Conservation (phyloP, 2,797 vertebrate species). For the Phataginus tricuspis region DNA sequence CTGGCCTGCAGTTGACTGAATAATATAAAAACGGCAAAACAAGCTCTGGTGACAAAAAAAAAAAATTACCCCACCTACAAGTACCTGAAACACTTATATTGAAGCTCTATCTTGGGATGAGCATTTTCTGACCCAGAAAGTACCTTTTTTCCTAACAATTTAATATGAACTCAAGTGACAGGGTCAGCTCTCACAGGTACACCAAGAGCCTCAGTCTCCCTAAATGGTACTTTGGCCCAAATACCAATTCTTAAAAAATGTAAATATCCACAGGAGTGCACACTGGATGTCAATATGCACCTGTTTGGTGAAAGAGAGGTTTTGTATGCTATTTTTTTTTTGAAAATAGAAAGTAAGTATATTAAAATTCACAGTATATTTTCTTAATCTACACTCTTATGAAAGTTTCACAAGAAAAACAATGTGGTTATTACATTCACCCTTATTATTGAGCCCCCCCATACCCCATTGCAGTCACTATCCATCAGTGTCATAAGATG, state of each 20-base stretch:
- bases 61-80: not conserved
- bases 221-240: not conserved
- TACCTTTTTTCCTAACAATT: not conserved
- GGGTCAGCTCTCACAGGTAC: not conserved
- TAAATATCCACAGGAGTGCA: not conserved
- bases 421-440: no score
- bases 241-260: not conserved
- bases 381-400: no score
- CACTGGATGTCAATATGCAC: not conserved
- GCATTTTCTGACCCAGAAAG: not conserved
- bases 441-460: no score
- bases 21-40: not conserved
- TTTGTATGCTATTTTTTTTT: not conserved
- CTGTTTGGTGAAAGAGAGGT: not conserved
- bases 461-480: no score
- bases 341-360: no score
- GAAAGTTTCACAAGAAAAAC: no score
- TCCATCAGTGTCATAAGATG: no score
- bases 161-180: not conserved
- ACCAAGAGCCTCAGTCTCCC: not conserved
- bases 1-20: not conserved
- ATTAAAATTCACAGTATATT: no score
- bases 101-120: slow-evolving; percentile 9
- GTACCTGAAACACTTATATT: not conserved
- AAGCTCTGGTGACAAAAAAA: not conserved